Base-by-base conservation (phyloP, 1,140 invertebrate genomes). In the Philopotamus ludificatus region DNA sequence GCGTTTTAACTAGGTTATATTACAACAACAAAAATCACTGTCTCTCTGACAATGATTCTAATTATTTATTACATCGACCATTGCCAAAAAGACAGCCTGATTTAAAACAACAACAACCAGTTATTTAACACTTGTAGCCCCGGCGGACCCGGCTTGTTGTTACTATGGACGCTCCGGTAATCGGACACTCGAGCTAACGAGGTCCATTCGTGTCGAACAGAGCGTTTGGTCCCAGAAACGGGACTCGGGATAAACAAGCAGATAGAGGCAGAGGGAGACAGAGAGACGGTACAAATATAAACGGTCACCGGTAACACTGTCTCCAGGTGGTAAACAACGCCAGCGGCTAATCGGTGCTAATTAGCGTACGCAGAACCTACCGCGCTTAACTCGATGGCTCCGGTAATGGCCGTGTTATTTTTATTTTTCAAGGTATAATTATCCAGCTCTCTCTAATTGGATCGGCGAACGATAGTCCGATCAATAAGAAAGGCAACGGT, bases 261-360 rank as follows among this genome's bases (percentile, higher is more conserved):
- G 3, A 25, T 34, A 1, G 45, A 21, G 45, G n/a, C 45, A 53
- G 4, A 34, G 23, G 50, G n/a, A 25, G 12, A 25, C 18, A 55
- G 51, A 34, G 12, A 34, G 51, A 16, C 26, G 3, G 3, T 44
- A 2, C 22, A 3, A 20, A 20, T 21, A 16, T 22, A 16, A 10
- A 34, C 34, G 54, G 54, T 57, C 54, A 57, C 42, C 42, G 41
- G n/a, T n/a, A n/a, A 39, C 54, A 57, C 42, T 57, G 54, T 57
- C 54, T 57, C 18, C 23, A 12, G 7, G 54, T 34, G 28, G 28
- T 25, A 57, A 57, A 57, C 54, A 57, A 57, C 34, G 21, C 26
- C 28, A 7, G 54, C 23, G 20, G 34, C 28, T 57, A 57, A 57
- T 57, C 39, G 42, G 42, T 28, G 23, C 26, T 57, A 42, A 57